Evolutionary conservation across 2,113 vertebrate genomes (phyloP).

Genomic region (Notothenia coriiceps): DNA sequence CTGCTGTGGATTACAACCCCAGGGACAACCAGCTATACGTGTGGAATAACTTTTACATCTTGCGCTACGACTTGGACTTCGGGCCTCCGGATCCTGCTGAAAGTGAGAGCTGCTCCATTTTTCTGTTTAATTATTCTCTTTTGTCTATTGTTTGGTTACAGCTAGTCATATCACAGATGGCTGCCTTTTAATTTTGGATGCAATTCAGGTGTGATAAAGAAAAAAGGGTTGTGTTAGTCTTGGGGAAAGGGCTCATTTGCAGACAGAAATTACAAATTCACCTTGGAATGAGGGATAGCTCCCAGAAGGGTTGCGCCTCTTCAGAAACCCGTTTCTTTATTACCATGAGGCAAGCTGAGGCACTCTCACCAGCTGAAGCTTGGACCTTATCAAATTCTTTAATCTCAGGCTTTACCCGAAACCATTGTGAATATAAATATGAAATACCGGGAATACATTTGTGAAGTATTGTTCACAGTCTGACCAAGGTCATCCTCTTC

Average conservation of each 20-base stretch:
- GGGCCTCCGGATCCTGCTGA: conserved; percentile 95
- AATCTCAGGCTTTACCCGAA: conserved; percentile 68
- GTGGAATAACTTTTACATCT: conserved; percentile 99
- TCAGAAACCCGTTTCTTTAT: conserved; percentile 62
- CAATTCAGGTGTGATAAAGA: conserved; percentile 71
- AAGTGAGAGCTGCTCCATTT: conserved; percentile 85
- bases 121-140: conserved; percentile 12
- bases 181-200: conserved; percentile 76
- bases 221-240: conserved; percentile 63
- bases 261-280: conserved; percentile 78
- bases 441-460: conserved; percentile 49
- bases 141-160: conserved; percentile 40
- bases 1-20: conserved; percentile 99
- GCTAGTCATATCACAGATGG: conserved; percentile 66
- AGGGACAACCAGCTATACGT: conserved; percentile 98
- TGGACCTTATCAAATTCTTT: conserved; percentile 74
- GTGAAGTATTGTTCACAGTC: conserved; percentile 60
- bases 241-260: conserved; percentile 75
- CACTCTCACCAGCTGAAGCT: conserved; percentile 63
- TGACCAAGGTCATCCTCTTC: conserved; percentile 50
- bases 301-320: conserved; percentile 44
- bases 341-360: conserved; percentile 63
- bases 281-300: conserved; percentile 66
- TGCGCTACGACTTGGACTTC: conserved; percentile 96
- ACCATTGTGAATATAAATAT: conserved; percentile 58